Base-by-base conservation (phyloP, 2,888 invertebrate genomes). In the Lasioglossum vierecki region DNA sequence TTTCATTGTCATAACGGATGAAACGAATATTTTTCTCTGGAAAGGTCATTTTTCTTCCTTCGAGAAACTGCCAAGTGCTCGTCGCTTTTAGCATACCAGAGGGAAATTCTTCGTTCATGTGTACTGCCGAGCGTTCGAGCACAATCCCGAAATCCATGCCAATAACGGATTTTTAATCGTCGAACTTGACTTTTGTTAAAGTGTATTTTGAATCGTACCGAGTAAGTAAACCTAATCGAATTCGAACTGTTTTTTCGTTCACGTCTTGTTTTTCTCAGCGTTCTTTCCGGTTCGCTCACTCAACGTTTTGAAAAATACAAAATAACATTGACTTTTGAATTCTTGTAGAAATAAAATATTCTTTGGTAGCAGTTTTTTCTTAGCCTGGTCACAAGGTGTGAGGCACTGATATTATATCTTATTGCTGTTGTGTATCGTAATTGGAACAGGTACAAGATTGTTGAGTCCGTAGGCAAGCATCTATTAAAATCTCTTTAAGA, bases 21-120 rank as follows among this genome's bases (percentile, higher is more conserved):
- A 86, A 87, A 87, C 81, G 86, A 86, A 82, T 84, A 87, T 86
- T 87, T 87, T 83, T 84, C 80, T 83, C n/a, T 70, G 83, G 81
- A 81, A 87, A 84, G 87, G 78, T 87, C 87, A 76, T 81, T 76
- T 78, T 49, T 60, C 66, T 53, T 79, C 18, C 79, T 22, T 11
- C 72, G 46, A 80, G 70, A 72, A 70, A 76, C 73, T 60, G n/a
- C 30, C 79, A n/a, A 73, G 39, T 53, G 46, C 15, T 26, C 35
- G 22, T 41, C 35, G 41, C 13, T 53, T 46, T 53, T 18, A 39
- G 6, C 4, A 26, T 26, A 68, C 9, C 35, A 8, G 18, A 68
- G 15, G n/a, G n/a, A 46, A 78, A 63, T 46, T 80, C 39, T 81
- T 85, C n/a, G 84, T n/a, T 46, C 9, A 76, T 49, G 26, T 35